These are phyloP conservation scores for Smithornis capensis DNA, from an alignment of 2,113 vertebrate genomes.

Conservation along the genomic window DNA sequence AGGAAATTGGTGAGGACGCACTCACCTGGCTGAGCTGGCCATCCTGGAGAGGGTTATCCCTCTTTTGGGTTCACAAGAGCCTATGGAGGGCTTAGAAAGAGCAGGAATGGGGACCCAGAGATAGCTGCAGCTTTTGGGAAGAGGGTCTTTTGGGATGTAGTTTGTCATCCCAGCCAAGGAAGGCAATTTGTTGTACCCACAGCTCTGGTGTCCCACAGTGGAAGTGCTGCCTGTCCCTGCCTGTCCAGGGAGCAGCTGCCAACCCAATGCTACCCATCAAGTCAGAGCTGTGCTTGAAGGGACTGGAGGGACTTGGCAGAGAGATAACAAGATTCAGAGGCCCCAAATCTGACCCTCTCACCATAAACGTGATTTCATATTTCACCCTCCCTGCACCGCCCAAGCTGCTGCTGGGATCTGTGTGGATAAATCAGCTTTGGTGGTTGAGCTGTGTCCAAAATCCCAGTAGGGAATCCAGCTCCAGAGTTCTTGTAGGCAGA, in stretches of 20 bases:
- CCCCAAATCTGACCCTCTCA: not conserved
- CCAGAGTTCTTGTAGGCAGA: not conserved
- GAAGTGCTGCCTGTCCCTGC: not conserved
- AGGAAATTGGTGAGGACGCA: not conserved
- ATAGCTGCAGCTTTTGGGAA: not conserved
- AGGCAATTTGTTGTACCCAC: not conserved
- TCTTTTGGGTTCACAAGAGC: not conserved
- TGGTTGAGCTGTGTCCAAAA: not conserved
- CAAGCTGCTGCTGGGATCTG: not conserved
- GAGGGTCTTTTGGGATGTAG: not conserved
- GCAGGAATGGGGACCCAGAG: not conserved
- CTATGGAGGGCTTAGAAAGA: not conserved
- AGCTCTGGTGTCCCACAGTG: not conserved
- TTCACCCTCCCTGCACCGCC: not conserved
- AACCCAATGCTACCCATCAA: accelerated
- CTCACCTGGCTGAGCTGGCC: accelerated
- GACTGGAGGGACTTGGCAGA: not conserved
- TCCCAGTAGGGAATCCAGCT: not conserved
- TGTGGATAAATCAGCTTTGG: not conserved
- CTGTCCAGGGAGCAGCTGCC: not conserved
- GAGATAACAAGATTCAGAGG: not conserved
- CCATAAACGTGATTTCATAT: not conserved
- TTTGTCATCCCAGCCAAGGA: not conserved
- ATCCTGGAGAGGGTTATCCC: not conserved
- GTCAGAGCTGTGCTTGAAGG: not conserved